These are phyloP conservation scores for Tinea pellionella DNA, from an alignment of 2,888 invertebrate species.

Conservation along the genomic window DNA sequence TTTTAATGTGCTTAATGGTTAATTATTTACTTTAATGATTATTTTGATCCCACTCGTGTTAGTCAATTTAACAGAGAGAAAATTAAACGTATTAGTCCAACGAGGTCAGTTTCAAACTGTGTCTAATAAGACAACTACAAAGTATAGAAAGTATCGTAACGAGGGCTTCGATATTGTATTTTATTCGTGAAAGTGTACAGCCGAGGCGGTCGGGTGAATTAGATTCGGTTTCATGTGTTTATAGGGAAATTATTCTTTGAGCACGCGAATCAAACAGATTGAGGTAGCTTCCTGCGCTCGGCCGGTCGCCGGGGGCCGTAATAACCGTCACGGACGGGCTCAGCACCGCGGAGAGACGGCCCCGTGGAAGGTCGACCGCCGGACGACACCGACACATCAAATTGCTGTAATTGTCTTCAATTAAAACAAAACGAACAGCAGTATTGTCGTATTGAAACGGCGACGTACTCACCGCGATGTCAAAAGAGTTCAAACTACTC, in stretches of 20 bases:
- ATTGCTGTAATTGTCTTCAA: slow-evolving; percentile 64
- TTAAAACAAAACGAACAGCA: slow-evolving; percentile 35
- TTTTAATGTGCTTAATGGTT: slow-evolving; percentile 4
- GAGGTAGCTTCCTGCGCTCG: slow-evolving; percentile 19
- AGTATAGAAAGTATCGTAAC: not conserved
- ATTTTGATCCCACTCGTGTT: not conserved
- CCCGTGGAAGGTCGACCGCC: slow-evolving; percentile 66
- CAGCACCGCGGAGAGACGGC: slow-evolving; percentile 37
- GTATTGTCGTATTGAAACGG: slow-evolving; percentile 27
- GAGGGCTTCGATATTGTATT: not conserved
- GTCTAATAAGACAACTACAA: not conserved
- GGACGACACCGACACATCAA: slow-evolving; percentile 30
- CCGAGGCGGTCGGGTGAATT: not conserved
- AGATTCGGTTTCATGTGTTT: not conserved
- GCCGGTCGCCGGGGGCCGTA: slow-evolving; percentile 12
- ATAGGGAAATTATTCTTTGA: not conserved
- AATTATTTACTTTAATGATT: slow-evolving; percentile 8
- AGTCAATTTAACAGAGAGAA: not conserved
- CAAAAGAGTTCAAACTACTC: slow-evolving; percentile 16
- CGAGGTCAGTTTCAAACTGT: not conserved
- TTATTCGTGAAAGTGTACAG: not conserved
- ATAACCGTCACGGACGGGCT: slow-evolving; percentile 22
- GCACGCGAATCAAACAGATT: slow-evolving; percentile 16
- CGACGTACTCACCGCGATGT: slow-evolving; percentile 31
- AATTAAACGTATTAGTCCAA: not conserved